phyloP scores from a whole-genome alignment of 2,888 invertebrate species.

The Ichneumoninae sp. region DNA sequence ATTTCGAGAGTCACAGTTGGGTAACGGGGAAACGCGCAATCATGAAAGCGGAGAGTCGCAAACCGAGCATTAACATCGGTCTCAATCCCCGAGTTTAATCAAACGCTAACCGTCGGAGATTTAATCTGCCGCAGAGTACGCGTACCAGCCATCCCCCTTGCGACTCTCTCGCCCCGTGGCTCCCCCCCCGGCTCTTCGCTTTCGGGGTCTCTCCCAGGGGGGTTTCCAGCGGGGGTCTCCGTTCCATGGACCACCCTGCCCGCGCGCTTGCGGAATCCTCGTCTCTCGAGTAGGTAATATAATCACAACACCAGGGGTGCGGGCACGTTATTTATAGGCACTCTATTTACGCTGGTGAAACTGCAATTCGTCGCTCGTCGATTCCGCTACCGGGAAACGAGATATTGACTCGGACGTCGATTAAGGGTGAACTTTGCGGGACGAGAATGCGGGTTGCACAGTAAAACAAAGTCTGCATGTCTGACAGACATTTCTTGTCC shows the following conservation, averaged over 20 bases:
- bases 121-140: slow-evolving; percentile 81
- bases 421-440: slow-evolving; percentile 17
- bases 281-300: slow-evolving; percentile 79
- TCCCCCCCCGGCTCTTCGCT: slow-evolving; percentile 56
- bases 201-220: slow-evolving; percentile 53
- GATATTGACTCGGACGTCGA: slow-evolving; percentile 32
- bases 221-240: slow-evolving; percentile 35
- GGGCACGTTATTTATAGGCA: slow-evolving; percentile 83
- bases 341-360: slow-evolving; percentile 75
- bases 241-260: slow-evolving; percentile 58
- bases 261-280: slow-evolving; percentile 40
- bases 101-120: slow-evolving; percentile 84
- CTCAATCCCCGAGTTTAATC: slow-evolving; percentile 83
- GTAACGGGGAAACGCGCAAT: slow-evolving; percentile 38
- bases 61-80: slow-evolving; percentile 80
- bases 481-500: neutral
- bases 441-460: neutral
- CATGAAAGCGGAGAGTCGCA: slow-evolving; percentile 59
- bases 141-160: slow-evolving; percentile 62
- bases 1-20: slow-evolving; percentile 29
- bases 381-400: slow-evolving; percentile 38
- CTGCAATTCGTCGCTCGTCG: slow-evolving; percentile 66
- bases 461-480: neutral
- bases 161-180: slow-evolving; percentile 66
- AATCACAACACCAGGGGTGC: slow-evolving; percentile 83